Evolutionary conservation across 2,797 vertebrate species (phyloP).

Genomic region (Aphelocoma californica): DNA sequence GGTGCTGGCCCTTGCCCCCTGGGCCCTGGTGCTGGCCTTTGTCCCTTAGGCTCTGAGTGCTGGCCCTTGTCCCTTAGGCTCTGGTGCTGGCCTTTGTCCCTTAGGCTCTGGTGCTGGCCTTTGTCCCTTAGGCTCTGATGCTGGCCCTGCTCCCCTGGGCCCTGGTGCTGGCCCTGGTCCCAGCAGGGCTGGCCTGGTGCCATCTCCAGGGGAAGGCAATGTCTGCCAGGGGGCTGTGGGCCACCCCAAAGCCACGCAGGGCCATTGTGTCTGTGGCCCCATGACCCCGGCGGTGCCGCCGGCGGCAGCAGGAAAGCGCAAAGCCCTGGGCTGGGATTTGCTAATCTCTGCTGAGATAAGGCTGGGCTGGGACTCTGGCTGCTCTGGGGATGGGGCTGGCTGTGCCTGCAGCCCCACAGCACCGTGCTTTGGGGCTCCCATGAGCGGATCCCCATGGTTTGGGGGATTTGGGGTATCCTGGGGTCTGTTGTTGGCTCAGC

Average conservation of each 20-base stretch:
- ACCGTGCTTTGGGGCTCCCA: neutral
- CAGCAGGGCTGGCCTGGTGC: neutral
- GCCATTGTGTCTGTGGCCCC: neutral
- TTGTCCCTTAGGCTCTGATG: neutral
- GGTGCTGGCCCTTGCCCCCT: no score
- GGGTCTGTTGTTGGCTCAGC: neutral
- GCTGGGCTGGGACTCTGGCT: neutral
- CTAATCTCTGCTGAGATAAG: neutral
- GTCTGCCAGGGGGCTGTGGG: neutral
- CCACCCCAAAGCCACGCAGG: neutral
- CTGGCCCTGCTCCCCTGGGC: neutral
- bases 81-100: neutral
- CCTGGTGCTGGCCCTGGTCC: neutral
- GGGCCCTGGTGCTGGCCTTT: neutral
- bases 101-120: no score
- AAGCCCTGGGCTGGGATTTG: neutral
- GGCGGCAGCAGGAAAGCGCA: neutral
- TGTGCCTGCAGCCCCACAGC: neutral
- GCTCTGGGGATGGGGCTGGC: neutral
- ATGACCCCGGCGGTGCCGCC: fast-evolving
- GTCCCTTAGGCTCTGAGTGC: neutral
- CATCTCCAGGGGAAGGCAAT: neutral
- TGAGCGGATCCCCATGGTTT: fast-evolving
- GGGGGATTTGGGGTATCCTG: neutral
- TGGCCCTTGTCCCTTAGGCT: neutral